Evolutionary conservation across 2,888 invertebrate species (phyloP).

Genomic region (Xanthia togata): DNA sequence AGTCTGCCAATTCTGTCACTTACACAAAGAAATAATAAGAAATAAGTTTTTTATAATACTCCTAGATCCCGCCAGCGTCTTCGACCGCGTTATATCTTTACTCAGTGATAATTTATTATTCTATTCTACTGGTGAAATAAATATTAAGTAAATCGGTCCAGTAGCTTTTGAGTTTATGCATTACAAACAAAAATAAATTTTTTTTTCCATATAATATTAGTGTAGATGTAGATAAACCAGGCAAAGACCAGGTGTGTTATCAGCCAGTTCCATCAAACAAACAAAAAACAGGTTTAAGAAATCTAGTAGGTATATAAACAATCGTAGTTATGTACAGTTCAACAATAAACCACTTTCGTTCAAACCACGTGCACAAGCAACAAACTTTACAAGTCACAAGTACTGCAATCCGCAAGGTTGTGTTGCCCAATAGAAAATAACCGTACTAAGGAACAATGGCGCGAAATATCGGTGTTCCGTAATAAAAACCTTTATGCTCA

Average conservation of each 20-base stretch:
- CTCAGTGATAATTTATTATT: no score
- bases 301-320: background rate
- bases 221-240: background rate
- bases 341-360: conserved; percentile 22
- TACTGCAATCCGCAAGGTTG: conserved; percentile 45
- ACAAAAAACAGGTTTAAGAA: conserved; percentile 20
- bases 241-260: background rate
- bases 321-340: background rate
- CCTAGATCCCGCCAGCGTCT: no score
- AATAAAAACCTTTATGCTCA: conserved; percentile 58
- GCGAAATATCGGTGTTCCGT: conserved; percentile 59
- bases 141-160: no score
- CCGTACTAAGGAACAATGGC: conserved; percentile 61
- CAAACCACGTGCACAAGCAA: conserved; percentile 39
- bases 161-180: no score
- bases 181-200: no score
- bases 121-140: no score
- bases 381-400: conserved; percentile 16
- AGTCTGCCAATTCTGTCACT: conserved; percentile 1
- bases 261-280: conserved; percentile 6
- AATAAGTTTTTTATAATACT: background rate
- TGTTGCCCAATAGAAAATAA: conserved; percentile 59
- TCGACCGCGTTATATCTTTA: no score
- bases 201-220: no score
- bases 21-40: background rate